Percentiles rank a stretch among this genome's conserved stretches.
These are phyloP conservation scores for Dicaeum eximium DNA, from an alignment of 2,113 vertebrate genomes.

Conservation along the genomic window DNA sequence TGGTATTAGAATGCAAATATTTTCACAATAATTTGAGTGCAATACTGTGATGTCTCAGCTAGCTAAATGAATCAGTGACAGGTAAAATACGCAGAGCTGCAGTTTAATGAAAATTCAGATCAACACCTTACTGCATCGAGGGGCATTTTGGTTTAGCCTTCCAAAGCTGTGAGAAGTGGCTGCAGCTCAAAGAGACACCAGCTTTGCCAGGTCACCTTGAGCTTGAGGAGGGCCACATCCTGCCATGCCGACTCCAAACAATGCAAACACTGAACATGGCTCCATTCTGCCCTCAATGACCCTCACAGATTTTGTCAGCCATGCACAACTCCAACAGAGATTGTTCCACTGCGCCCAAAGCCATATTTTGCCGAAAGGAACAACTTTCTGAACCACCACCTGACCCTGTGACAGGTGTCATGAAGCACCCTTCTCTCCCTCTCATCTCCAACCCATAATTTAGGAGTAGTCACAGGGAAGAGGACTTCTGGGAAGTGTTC, in stretches of 20 bases:
- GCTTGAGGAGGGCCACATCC: not conserved
- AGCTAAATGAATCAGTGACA: constrained; percentile 75
- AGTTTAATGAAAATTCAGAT: constrained; percentile 57
- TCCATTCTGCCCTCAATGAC: not conserved
- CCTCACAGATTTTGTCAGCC: not conserved
- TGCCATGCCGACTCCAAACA: not conserved
- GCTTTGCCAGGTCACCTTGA: not conserved
- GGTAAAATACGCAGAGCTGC: constrained; percentile 71
- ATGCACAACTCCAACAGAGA: not conserved
- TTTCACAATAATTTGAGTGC: constrained; percentile 68
- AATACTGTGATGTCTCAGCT: constrained; percentile 70
- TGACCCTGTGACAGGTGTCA: not conserved
- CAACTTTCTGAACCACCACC: not conserved
- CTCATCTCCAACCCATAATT: constrained; percentile 5
- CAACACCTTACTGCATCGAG: not conserved
- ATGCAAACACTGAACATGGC: not conserved
- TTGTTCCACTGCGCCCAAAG: not conserved
- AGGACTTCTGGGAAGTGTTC: not conserved
- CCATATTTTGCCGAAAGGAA: not conserved
- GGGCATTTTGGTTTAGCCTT: not conserved
- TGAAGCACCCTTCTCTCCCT: not conserved
- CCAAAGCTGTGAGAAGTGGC: not conserved
- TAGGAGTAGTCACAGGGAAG: constrained; percentile 27
- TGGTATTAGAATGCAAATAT: constrained; percentile 69
- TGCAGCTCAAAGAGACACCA: not conserved